phyloP scores from a whole-genome alignment of 2,797 vertebrate species.

The Mallotus villosus region DNA sequence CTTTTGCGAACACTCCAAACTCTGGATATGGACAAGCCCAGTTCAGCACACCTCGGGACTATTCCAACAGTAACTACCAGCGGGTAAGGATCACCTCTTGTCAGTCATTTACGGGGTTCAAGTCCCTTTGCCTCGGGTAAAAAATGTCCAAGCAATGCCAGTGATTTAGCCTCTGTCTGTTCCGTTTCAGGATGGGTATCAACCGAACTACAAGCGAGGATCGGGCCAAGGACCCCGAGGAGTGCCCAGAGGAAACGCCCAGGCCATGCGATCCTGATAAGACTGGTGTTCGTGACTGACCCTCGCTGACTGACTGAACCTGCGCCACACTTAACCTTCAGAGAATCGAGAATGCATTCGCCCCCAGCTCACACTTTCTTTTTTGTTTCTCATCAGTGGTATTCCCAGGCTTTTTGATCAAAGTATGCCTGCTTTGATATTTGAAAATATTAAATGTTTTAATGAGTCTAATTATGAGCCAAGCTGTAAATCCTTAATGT shows the following conservation, averaged over 20 bases:
- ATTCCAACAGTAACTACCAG: conserved; percentile 89
- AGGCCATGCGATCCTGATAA: conserved; percentile 77
- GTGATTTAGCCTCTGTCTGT: conserved; percentile 1
- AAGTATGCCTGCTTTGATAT: conserved; percentile 66
- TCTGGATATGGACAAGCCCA: conserved; percentile 93
- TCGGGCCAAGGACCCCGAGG: conserved; percentile 92
- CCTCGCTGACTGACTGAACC: conserved; percentile 56
- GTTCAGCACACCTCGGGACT: conserved; percentile 92
- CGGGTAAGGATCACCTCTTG: conserved; percentile 76
- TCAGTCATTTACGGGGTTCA: background rate
- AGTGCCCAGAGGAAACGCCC: conserved; percentile 88
- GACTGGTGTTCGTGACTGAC: conserved; percentile 67
- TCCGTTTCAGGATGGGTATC: conserved; percentile 88
- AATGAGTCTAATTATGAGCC: conserved; percentile 56
- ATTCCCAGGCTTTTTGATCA: conserved; percentile 65
- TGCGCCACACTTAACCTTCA: conserved; percentile 77
- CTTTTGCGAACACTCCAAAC: conserved; percentile 92
- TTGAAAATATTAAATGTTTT: conserved; percentile 65
- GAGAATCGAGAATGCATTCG: conserved; percentile 65
- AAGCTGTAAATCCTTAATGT: conserved; percentile 63
- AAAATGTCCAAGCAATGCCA: conserved; percentile 16
- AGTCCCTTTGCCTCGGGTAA: too few relatives aligned
- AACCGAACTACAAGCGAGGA: conserved; percentile 96
- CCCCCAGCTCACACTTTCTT: conserved; percentile 60
- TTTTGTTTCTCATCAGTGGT: conserved; percentile 64